Evolutionary conservation across 2,113 vertebrate species (phyloP).

Genomic region (Vireo altiloquus): DNA sequence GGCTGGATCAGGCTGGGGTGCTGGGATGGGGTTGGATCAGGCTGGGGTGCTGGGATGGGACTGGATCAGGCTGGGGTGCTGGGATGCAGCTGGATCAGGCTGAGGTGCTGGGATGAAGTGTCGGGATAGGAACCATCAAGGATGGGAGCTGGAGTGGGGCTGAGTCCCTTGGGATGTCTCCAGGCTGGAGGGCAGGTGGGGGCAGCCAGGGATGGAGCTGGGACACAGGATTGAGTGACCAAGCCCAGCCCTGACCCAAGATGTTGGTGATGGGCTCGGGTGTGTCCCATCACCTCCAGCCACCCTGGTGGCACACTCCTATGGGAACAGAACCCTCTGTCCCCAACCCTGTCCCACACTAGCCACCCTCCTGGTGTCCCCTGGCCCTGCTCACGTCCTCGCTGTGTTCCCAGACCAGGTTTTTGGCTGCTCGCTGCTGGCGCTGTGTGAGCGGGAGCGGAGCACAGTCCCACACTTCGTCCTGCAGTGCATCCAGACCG

Average conservation of each 20-base stretch:
- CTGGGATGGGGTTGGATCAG: too few relatives aligned
- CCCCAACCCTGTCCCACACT: background rate
- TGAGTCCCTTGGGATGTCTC: background rate
- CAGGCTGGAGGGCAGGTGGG: background rate
- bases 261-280: background rate
- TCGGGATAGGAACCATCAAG: background rate
- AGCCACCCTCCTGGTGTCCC: background rate
- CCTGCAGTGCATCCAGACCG: slow-evolving; percentile 81
- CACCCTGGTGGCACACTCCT: accelerated
- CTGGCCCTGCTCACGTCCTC: accelerated
- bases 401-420: slow-evolving; percentile 81
- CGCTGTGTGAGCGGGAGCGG: slow-evolving; percentile 82
- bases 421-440: slow-evolving; percentile 85
- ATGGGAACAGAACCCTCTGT: background rate
- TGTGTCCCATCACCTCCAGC: background rate
- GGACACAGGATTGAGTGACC: background rate
- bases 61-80: too few relatives aligned
- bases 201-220: background rate
- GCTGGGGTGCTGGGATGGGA: background rate
- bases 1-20: background rate
- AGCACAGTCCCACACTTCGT: slow-evolving; percentile 84
- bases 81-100: background rate
- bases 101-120: background rate
- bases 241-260: background rate
- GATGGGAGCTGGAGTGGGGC: background rate